A percentile compares a stretch with the other conserved stretches of the same genome.
These are phyloP conservation scores for Epizoanthus ramosus DNA, from an alignment of 92 coral and sea anemone genomes.

Conservation along the genomic window DNA sequence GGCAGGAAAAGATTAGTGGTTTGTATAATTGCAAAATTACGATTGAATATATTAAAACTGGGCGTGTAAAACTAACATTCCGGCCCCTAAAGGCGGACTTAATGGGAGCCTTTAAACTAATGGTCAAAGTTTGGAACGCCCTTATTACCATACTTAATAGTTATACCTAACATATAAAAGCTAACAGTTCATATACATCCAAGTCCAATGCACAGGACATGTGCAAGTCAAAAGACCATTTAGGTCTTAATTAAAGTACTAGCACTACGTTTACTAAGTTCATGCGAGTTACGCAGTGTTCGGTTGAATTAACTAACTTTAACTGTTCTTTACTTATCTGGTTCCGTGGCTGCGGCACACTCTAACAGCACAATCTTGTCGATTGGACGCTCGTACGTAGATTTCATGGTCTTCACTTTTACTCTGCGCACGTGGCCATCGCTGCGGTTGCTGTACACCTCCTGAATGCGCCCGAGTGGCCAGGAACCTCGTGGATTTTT, in stretches of 20 bases:
- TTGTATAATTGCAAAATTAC: too few species aligned
- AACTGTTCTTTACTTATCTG: too few species aligned
- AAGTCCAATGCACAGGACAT: too few species aligned
- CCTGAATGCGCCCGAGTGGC: slow-evolving; percentile 52
- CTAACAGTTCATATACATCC: too few species aligned
- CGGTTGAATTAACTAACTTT: too few species aligned
- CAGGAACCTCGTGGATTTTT: slow-evolving; percentile 52
- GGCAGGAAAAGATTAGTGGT: too few species aligned
- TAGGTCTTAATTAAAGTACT: too few species aligned
- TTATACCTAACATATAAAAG: too few species aligned
- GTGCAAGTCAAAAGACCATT: too few species aligned
- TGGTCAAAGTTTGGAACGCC: slow-evolving; percentile 19
- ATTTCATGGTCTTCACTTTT: slow-evolving; percentile 49
- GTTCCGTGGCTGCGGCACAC: slow-evolving; percentile 18
- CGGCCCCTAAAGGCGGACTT: slow-evolving; percentile 39
- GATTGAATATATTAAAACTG: background rate
- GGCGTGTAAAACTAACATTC: slow-evolving; percentile 29
- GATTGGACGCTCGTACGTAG: slow-evolving; percentile 47
- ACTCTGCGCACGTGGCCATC: slow-evolving; percentile 57
- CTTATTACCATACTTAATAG: too few species aligned
- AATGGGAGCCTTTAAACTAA: slow-evolving; percentile 16
- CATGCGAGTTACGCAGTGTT: too few species aligned
- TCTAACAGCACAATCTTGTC: slow-evolving; percentile 47
- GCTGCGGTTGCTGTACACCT: slow-evolving; percentile 48
- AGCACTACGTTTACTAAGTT: too few species aligned